Evolutionary conservation across 2,113 vertebrate species (phyloP).

Genomic region (Micromys minutus): DNA sequence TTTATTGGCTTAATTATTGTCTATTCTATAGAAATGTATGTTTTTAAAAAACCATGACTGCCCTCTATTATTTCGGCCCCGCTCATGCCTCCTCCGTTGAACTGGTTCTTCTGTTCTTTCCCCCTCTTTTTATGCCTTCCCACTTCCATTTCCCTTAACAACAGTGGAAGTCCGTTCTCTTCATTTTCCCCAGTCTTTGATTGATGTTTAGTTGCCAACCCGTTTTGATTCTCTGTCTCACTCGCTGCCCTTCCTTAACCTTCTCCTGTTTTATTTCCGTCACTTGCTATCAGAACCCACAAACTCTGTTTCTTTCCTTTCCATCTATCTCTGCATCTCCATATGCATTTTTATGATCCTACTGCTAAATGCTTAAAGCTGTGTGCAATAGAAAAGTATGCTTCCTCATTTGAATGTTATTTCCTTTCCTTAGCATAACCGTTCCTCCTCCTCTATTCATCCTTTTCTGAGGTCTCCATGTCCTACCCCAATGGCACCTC

Average conservation of each 20-base stretch:
- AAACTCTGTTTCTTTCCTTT: constrained; percentile 65
- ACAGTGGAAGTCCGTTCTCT: background rate
- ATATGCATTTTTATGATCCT: constrained; percentile 67
- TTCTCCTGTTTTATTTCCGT: constrained; percentile 68
- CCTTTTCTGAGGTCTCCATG: background rate
- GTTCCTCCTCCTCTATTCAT: background rate
- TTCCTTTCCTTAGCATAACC: constrained; percentile 7
- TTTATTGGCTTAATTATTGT: constrained; percentile 10
- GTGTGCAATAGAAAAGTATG: background rate
- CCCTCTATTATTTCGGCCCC: background rate
- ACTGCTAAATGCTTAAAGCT: constrained; percentile 48
- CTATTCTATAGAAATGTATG: background rate
- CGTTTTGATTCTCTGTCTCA: constrained; percentile 20
- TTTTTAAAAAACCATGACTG: background rate
- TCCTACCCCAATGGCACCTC: background rate
- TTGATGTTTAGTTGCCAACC: constrained; percentile 17
- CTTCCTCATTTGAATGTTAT: constrained; percentile 42
- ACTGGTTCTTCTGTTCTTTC: constrained; percentile 4
- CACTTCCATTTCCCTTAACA: background rate
- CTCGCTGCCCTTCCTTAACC: constrained; percentile 59
- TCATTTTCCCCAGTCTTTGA: constrained; percentile 12
- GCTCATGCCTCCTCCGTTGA: background rate
- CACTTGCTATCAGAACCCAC: constrained; percentile 46
- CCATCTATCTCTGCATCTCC: constrained; percentile 36
- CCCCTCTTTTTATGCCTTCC: background rate